Evolutionary conservation across 2,113 vertebrate species (phyloP).

Genomic region (Peromyscus californicus): DNA sequence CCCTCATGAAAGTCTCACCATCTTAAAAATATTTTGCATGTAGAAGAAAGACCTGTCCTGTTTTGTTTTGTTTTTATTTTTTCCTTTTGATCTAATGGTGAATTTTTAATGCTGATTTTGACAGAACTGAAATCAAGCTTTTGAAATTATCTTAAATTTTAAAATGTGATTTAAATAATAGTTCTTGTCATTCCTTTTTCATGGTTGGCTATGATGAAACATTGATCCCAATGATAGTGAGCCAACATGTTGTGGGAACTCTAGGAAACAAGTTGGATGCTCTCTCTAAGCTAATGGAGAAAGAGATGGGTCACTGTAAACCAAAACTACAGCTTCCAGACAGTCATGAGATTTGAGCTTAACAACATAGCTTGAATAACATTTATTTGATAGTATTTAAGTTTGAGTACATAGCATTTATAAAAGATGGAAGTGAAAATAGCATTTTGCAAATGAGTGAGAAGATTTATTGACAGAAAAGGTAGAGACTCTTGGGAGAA

Average conservation of each 20-base stretch:
- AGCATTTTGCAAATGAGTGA: not conserved
- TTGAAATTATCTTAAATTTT: conserved; percentile 34
- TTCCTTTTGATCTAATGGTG: not conserved
- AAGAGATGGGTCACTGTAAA: conserved; percentile 4
- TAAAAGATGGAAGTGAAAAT: not conserved
- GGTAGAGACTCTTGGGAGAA: not conserved
- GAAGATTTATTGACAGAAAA: conserved; percentile 36
- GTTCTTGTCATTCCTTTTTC: not conserved
- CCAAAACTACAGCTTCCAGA: not conserved
- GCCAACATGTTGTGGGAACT: not conserved
- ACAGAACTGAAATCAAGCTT: conserved; percentile 7
- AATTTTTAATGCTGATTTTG: conserved; percentile 53
- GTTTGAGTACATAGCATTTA: not conserved
- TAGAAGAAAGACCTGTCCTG: not conserved
- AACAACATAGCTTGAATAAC: not conserved
- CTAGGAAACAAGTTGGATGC: not conserved
- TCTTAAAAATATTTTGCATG: not conserved
- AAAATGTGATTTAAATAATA: not conserved
- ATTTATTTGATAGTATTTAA: not conserved
- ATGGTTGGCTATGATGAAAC: not conserved
- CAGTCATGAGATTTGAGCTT: not conserved
- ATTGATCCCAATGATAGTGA: not conserved
- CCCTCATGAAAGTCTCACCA: not conserved
- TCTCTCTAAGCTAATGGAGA: not conserved
- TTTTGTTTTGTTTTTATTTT: conserved; percentile 28